phyloP scores from a whole-genome alignment of 2,113 vertebrate species.

The Thymallus thymallus region DNA sequence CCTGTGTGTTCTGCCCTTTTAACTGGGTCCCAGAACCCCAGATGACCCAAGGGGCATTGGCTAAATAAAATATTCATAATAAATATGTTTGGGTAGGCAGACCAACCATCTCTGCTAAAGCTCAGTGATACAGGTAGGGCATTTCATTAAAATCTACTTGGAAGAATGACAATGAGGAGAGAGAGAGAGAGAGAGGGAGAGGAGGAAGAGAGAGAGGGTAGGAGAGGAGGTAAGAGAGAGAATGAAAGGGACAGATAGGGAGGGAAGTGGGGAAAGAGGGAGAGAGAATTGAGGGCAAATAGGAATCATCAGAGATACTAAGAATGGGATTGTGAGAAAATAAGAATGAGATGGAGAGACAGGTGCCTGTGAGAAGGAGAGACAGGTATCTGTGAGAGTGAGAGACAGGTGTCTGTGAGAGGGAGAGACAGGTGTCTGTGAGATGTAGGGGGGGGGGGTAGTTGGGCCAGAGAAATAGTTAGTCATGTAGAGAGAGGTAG shows the following conservation, averaged over 20 bases:
- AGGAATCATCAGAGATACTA: neutral
- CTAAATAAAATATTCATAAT: conserved; percentile 3
- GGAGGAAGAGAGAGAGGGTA: neutral
- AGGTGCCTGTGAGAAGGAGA: too few relatives aligned
- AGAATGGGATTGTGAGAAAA: neutral
- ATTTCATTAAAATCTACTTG: conserved; percentile 5
- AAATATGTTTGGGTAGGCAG: neutral
- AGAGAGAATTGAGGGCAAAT: neutral
- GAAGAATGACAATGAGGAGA: neutral
- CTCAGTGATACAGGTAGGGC: neutral
- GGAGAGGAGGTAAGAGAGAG: neutral
- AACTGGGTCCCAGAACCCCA: neutral
- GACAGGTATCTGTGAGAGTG: too few relatives aligned
- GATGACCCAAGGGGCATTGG: neutral
- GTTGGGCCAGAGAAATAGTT: neutral
- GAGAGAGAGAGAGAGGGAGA: neutral
- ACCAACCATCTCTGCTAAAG: neutral
- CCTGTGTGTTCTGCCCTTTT: neutral
- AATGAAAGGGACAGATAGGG: neutral
- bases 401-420: too few relatives aligned
- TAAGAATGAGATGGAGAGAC: neutral
- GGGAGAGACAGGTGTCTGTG: too few relatives aligned
- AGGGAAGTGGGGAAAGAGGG: neutral
- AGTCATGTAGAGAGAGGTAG: neutral
- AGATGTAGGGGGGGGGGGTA: too few relatives aligned